Percentiles rank a stretch among this genome's conserved stretches.
phyloP scores from a whole-genome alignment of 2,113 vertebrate genomes.

The Ciconia stormi region DNA sequence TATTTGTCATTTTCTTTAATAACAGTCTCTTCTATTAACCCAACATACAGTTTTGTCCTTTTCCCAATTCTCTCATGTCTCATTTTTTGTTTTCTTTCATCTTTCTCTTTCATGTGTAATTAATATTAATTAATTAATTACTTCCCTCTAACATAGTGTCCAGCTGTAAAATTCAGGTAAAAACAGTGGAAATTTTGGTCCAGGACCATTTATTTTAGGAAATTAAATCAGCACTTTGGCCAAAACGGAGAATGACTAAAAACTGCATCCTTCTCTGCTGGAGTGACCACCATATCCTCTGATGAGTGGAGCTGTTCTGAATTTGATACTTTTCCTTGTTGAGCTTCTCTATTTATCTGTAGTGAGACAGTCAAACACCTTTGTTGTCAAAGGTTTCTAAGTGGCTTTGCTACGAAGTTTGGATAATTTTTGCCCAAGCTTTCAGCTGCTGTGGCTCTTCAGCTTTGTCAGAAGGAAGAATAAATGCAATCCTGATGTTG shows the following conservation, averaged over 20 bases:
- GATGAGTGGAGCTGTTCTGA: neutral
- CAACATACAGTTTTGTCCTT: neutral
- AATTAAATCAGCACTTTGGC: neutral
- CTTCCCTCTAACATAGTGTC: neutral
- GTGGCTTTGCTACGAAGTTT: neutral
- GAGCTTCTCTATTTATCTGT: neutral
- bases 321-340: neutral
- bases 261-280: neutral
- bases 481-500: constrained; percentile 3
- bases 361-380: neutral
- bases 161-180: neutral
- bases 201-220: neutral
- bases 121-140: neutral
- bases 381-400: neutral
- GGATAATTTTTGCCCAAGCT: neutral
- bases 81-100: neutral
- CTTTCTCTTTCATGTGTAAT: neutral
- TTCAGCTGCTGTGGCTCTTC: neutral
- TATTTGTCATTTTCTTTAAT: neutral
- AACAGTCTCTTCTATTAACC: neutral
- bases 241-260: neutral
- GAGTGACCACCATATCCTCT: neutral
- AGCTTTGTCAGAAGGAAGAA: neutral
- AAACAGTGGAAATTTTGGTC: neutral
- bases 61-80: neutral